A percentile compares a stretch with the other conserved stretches of the same genome.
phyloP scores from a whole-genome alignment of 1,140 invertebrate species.

The Trichonephila clavipes region DNA sequence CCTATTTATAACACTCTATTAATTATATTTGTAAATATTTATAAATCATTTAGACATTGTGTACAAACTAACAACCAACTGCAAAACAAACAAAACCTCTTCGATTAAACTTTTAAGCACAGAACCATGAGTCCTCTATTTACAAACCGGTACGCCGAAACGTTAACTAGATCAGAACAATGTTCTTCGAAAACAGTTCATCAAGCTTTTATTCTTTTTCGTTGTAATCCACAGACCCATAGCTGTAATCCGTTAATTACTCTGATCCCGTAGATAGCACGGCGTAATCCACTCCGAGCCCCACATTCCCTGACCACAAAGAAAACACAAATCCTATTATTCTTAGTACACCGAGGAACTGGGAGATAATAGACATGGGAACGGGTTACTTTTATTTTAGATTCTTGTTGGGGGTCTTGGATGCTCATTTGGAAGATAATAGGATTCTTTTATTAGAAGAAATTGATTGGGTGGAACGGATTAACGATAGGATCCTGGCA shows the following conservation, averaged over 20 bases:
- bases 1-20: no score
- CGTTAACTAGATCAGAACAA: not conserved
- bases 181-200: not conserved
- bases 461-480: not conserved
- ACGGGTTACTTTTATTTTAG: constrained; percentile 17
- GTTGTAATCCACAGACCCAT: not conserved
- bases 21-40: no score
- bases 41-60: no score
- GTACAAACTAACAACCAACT: no score
- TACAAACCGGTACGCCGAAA: not conserved
- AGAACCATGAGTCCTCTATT: not conserved
- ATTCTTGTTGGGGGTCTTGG: not conserved
- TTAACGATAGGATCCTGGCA: no score
- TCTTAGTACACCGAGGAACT: not conserved
- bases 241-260: constrained; percentile 38
- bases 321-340: constrained; percentile 58
- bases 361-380: constrained; percentile 33
- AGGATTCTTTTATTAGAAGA: not conserved
- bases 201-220: not conserved
- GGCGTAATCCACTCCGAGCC: constrained; percentile 1
- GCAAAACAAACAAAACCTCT: not conserved
- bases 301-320: not conserved
- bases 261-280: not conserved
- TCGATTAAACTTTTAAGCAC: not conserved
- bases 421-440: not conserved